Base-by-base conservation (phyloP, 2,888 invertebrate genomes). In the Myopa testacea region DNA sequence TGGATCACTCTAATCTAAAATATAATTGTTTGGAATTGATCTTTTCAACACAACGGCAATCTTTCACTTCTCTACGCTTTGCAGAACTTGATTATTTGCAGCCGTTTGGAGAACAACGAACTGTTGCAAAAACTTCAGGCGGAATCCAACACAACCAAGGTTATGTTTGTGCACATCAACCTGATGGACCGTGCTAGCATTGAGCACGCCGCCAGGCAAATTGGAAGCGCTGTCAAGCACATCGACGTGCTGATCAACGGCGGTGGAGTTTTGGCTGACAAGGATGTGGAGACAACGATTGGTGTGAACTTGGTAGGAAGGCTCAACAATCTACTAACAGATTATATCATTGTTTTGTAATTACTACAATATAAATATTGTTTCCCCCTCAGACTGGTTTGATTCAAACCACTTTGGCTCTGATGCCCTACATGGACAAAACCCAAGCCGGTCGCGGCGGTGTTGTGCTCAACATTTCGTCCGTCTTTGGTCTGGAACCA, bases 201-300 rank as follows among this genome's bases (percentile, higher is more conserved):
- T 73, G 85, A 86, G 68, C 84, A 84, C 68, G 82, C 82, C 3
- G 84, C 88, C 79, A 82, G 83, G 78, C 84, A 85, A 76, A 83
- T 87, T 78, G 82, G 80, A 38, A 79, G 83, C 5, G 81, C 84
- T 79, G 83, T 84, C 19, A 82, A 85, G 10, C 82, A 86, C 70
- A 86, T 88, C 76, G 88, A 88, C 86, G 84, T 87, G 69, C 79
- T 88, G 58, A 82, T 88, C 63, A 88, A 88, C 77, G 84, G 84
- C 16, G 86, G 85, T 79, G 86, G 87, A 78, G 84, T 86, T 74
- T 81, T 88, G 74, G 84, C 87, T 70, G 88, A 88, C 79, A 86
- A 86, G 81, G 85, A 87, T 80, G 83, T 88, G 71, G 87, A 87
- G 76, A 84, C 83, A n/a, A 88, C 86, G 3, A 84, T 88, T 79